A percentile compares a stretch with the other conserved stretches of the same genome.
These are phyloP conservation scores for Podarcis muralis DNA, from an alignment of 2,113 vertebrate species.

Conservation along the genomic window DNA sequence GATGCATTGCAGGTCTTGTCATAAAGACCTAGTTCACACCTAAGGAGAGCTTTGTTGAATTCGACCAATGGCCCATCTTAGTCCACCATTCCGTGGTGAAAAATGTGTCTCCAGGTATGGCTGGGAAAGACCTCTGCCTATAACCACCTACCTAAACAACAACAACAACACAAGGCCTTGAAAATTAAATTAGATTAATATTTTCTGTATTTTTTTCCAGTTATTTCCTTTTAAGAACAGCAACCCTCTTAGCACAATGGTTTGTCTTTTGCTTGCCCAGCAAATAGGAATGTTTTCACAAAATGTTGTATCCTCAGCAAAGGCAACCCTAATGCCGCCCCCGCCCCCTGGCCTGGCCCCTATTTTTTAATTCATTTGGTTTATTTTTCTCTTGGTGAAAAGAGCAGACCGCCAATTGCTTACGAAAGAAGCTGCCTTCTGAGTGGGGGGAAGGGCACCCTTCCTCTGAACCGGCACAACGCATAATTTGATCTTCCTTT, in stretches of 20 bases:
- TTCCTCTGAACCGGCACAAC: constrained; percentile 9
- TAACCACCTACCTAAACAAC: no score
- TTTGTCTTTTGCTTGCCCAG: constrained; percentile 9
- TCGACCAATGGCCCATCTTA: neutral
- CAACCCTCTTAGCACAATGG: no score
- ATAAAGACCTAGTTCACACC: neutral
- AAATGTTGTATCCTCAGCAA: neutral
- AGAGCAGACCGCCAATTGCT: constrained; percentile 13
- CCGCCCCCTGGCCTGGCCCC: no score
- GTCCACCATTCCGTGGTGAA: neutral
- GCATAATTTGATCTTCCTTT: constrained; percentile 25
- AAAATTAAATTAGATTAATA: neutral
- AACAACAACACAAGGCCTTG: neutral
- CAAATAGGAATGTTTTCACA: constrained; percentile 41
- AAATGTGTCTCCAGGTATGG: no score
- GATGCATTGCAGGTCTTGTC: neutral
- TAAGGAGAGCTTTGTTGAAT: neutral
- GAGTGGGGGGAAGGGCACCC: neutral
- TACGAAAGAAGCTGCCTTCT: neutral
- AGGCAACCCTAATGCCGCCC: no score
- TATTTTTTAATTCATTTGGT: no score
- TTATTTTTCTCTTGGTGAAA: no score
- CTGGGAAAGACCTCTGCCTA: no score
- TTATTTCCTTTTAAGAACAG: neutral
- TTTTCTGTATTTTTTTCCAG: neutral